Conservation (phyloP, 2,888 invertebrate species). For the Autographa pulchrina region DNA sequence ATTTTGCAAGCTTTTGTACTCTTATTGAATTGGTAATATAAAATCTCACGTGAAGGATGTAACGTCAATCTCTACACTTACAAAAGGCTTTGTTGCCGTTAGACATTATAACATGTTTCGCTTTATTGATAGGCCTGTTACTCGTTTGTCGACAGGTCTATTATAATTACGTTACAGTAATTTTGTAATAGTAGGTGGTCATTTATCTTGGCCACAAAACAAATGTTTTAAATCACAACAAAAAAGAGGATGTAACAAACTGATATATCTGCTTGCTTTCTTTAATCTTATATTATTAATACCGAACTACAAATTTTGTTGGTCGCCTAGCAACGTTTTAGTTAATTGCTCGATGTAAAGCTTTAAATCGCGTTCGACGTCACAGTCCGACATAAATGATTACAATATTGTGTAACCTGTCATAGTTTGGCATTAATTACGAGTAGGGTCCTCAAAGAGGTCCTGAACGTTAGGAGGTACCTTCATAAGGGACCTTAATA, state of each 20-base stretch:
- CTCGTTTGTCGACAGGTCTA: neutral
- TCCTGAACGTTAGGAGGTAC: constrained; percentile 7
- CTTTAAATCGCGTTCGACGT: constrained; percentile 19
- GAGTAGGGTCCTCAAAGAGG: constrained; percentile 45
- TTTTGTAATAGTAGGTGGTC: too few relatives aligned
- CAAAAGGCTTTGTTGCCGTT: constrained; percentile 1
- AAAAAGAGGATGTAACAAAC: too few relatives aligned
- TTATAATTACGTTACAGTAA: too few relatives aligned
- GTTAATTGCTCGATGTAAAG: constrained; percentile 13
- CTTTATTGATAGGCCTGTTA: neutral
- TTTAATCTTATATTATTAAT: constrained; percentile 13
- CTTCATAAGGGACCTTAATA: constrained; percentile 47
- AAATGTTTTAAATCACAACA: too few relatives aligned
- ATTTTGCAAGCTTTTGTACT: constrained; percentile 26
- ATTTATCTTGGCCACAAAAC: too few relatives aligned
- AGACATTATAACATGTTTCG: neutral
- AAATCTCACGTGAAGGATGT: constrained; percentile 16
- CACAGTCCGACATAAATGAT: constrained; percentile 33
- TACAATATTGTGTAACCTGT: constrained; percentile 50
- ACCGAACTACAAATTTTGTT: constrained; percentile 14
- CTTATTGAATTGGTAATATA: constrained; percentile 12
- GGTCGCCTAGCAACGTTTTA: neutral
- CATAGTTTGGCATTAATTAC: constrained; percentile 52
- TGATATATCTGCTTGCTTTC: neutral
- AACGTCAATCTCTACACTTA: neutral